phyloP scores from a whole-genome alignment of 2,888 invertebrate species.

The Rhingia campestris region DNA sequence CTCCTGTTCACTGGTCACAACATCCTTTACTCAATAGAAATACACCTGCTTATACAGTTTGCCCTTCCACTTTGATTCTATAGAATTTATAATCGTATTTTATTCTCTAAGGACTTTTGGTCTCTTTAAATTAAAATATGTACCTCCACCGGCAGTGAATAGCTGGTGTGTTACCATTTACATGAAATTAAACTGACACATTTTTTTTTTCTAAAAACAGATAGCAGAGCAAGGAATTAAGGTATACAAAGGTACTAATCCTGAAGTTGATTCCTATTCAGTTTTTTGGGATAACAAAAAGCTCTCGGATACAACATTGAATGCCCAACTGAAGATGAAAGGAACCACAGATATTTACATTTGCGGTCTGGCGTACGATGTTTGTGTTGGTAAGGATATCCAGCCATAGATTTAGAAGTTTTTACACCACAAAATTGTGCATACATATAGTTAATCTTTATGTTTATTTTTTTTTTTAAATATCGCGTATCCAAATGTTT shows the following conservation, averaged over 20 bases:
- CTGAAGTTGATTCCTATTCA: conserved; percentile 98
- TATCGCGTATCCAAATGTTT: conserved; percentile 23
- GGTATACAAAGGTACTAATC: conserved; percentile 95
- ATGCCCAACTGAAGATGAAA: conserved; percentile 90
- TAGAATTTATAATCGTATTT: conserved; percentile 41
- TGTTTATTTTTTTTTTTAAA: background rate
- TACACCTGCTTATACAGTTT: background rate
- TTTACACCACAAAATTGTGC: conserved; percentile 24
- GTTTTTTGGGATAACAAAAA: conserved; percentile 99
- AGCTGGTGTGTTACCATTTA: background rate
- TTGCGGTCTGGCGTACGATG: conserved; percentile 97
- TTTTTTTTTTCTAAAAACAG: conserved; percentile 80
- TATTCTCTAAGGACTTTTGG: conserved; percentile 13
- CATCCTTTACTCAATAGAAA: background rate
- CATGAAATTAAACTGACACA: conserved; percentile 4
- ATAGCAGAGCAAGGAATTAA: conserved; percentile 89
- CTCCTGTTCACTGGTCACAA: background rate
- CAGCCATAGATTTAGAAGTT: conserved; percentile 29
- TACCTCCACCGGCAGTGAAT: background rate
- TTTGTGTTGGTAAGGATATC: conserved; percentile 90
- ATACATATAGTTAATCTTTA: conserved; percentile 1
- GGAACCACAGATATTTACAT: conserved; percentile 96
- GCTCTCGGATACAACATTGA: conserved; percentile 92
- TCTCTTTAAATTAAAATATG: background rate
- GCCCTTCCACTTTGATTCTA: conserved; percentile 13